Evolutionary conservation across 2,888 invertebrate genomes (phyloP).

Genomic region (Coremacera marginata): DNA sequence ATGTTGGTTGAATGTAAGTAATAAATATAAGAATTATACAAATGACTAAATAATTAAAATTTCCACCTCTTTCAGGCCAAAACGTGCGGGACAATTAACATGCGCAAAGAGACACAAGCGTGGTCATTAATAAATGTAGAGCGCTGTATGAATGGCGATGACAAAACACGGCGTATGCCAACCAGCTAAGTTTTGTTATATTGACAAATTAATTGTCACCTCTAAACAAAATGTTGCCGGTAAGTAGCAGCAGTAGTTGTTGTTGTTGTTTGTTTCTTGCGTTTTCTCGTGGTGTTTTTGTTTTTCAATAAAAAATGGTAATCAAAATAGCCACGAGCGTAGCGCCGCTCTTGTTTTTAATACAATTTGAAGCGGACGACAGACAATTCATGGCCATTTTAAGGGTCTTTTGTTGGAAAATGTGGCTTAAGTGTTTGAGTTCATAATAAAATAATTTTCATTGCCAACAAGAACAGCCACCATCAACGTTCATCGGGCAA

Average conservation of each 20-base stretch:
- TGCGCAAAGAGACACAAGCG: constrained; percentile 32
- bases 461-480: not conserved
- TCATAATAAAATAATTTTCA: constrained; percentile 43
- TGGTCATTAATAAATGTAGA: constrained; percentile 51
- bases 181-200: constrained; percentile 46
- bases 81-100: constrained; percentile 35
- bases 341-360: not conserved
- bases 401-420: constrained; percentile 2
- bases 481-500: constrained; percentile 44
- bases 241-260: not conserved
- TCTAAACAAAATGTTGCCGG: constrained; percentile 61
- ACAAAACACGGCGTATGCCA: constrained; percentile 18
- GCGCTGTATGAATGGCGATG: constrained; percentile 44
- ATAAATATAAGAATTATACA: constrained; percentile 51
- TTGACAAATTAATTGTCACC: constrained; percentile 68
- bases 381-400: constrained; percentile 3
- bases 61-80: constrained; percentile 44
- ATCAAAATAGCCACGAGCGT: not conserved
- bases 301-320: not conserved
- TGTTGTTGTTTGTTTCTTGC: constrained; percentile 5
- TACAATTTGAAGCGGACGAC: not conserved
- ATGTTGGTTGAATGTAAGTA: not conserved
- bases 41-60: constrained; percentile 63
- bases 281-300: not conserved
- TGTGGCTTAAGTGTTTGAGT: constrained; percentile 34